Conservation (phyloP, 2,797 vertebrate genomes). For the Labroides dimidiatus region DNA sequence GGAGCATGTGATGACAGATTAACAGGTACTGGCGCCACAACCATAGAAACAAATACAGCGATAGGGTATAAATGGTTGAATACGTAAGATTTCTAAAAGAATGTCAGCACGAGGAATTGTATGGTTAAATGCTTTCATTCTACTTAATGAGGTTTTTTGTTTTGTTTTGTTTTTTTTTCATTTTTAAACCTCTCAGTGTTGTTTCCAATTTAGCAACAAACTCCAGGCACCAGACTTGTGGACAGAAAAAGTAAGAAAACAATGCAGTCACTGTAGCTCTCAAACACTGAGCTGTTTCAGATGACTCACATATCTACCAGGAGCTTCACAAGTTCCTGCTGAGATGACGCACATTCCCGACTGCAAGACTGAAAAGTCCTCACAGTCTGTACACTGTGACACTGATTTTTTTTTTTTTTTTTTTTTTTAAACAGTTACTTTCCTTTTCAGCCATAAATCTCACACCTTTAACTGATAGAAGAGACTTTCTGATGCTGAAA, state of each 20-base stretch:
- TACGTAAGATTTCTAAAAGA: conserved; percentile 3
- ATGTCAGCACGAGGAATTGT: conserved; percentile 1
- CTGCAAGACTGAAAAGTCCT: conserved; percentile 1
- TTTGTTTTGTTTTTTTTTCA: too few relatives aligned
- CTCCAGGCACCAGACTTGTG: background rate
- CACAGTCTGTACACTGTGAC: background rate
- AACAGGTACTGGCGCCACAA: conserved; percentile 70
- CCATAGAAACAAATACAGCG: conserved; percentile 12
- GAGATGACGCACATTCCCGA: conserved; percentile 24
- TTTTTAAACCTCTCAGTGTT: background rate
- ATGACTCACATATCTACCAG: conserved; percentile 21
- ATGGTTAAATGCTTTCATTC: conserved; percentile 10
- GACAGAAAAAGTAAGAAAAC: conserved; percentile 11
- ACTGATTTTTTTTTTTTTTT: too few relatives aligned
- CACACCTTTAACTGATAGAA: background rate
- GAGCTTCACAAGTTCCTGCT: conserved; percentile 23
- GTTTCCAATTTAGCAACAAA: conserved; percentile 20
- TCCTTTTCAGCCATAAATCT: background rate
- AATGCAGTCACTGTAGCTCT: background rate
- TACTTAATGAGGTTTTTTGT: conserved; percentile 13
- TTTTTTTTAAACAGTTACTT: background rate
- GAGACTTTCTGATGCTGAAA: conserved; percentile 1
- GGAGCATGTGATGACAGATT: conserved; percentile 79
- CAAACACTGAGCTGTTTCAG: conserved; percentile 2
- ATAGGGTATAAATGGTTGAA: conserved; percentile 34